These are phyloP conservation scores for Bombus superbus DNA, from an alignment of 1,140 invertebrate species.

Conservation along the genomic window DNA sequence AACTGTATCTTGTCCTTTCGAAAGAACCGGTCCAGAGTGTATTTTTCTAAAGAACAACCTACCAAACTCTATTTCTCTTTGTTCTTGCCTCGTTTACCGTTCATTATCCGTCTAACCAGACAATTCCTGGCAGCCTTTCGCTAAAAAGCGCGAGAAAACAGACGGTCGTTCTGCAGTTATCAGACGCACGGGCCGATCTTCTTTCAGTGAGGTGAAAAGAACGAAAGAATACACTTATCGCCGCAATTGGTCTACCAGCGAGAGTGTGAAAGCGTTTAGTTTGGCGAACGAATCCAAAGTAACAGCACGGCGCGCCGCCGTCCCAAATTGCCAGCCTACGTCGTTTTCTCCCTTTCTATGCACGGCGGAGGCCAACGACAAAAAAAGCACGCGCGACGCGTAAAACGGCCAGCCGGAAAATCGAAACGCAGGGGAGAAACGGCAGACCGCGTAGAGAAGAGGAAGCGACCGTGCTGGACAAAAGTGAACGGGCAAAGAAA, in stretches of 20 bases:
- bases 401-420: conserved; percentile 17
- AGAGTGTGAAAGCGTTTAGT: conserved; percentile 30
- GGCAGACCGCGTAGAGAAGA: background rate
- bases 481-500: background rate
- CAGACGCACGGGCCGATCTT: background rate
- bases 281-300: background rate
- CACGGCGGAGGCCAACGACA: background rate
- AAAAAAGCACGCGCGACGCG: background rate
- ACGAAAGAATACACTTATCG: conserved; percentile 11
- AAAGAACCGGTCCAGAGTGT: background rate
- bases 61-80: background rate
- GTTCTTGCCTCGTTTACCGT: background rate
- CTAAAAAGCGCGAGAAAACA: background rate
- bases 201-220: background rate
- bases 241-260: background rate
- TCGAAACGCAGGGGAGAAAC: background rate
- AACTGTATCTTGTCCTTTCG: background rate
- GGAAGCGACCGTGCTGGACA: background rate
- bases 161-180: background rate
- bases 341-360: background rate
- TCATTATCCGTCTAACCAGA: background rate
- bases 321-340: conserved; percentile 30
- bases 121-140: background rate
- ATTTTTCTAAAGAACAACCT: background rate
- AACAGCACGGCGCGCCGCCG: background rate